phyloP scores from a whole-genome alignment of 2,888 invertebrate genomes.

The Philereme vetulata region DNA sequence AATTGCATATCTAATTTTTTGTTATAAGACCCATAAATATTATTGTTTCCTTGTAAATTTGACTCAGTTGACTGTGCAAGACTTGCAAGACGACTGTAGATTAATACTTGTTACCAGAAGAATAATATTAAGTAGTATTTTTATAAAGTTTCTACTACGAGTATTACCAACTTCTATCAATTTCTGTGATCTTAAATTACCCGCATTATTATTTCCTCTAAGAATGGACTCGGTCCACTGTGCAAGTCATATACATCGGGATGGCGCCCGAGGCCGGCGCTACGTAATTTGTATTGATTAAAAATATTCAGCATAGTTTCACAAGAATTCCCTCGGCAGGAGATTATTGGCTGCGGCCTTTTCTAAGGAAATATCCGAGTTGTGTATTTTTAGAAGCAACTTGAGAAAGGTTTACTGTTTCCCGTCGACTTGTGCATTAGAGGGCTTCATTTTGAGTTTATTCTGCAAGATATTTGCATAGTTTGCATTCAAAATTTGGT shows the following conservation, averaged over 20 bases:
- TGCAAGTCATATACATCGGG: slow-evolving; percentile 53
- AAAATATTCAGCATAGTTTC: slow-evolving; percentile 83
- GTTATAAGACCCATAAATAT: no score
- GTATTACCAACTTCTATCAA: no score
- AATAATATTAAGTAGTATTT: no score
- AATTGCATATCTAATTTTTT: no score
- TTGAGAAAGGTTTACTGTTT: slow-evolving; percentile 21
- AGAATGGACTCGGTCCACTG: slow-evolving; percentile 34
- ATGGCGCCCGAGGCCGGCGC: slow-evolving; percentile 64
- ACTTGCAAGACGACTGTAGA: no score
- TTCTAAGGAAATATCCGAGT: slow-evolving; percentile 49
- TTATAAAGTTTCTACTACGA: no score
- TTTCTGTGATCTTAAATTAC: no score
- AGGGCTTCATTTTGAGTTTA: background rate
- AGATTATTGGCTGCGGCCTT: slow-evolving; percentile 62
- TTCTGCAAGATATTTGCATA: background rate
- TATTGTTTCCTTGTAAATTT: no score
- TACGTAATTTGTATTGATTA: slow-evolving; percentile 84
- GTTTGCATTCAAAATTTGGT: background rate
- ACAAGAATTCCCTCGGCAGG: slow-evolving; percentile 61
- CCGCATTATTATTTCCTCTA: no score
- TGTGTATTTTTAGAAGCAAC: slow-evolving; percentile 40
- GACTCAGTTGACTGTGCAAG: no score
- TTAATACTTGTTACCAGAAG: no score
- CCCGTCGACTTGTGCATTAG: slow-evolving; percentile 4